Evolutionary conservation across 35 echinoderm and acorn worm genomes (phyloP).

Genomic region (Heliocidaris erythrogramma): DNA sequence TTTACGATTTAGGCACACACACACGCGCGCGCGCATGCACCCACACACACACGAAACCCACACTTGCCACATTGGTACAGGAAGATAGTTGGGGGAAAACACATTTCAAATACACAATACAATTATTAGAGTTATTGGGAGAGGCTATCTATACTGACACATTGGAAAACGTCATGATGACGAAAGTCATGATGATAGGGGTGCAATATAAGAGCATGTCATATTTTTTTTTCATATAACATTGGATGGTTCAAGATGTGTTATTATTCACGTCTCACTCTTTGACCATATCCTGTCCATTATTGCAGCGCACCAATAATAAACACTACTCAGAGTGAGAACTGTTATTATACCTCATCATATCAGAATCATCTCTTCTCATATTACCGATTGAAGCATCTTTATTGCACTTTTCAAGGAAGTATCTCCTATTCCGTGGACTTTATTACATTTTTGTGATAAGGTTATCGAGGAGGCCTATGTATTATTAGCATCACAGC

Average conservation of each 20-base stretch:
- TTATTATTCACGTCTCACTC: neutral
- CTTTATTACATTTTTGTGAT: neutral
- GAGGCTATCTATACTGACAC: too few relatives aligned
- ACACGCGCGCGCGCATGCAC: too few relatives aligned
- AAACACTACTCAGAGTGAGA: neutral
- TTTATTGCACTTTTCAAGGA: neutral
- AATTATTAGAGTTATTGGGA: too few relatives aligned
- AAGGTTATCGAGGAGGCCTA: neutral
- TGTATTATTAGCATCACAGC: neutral
- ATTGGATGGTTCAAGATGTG: neutral
- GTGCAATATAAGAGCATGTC: neutral
- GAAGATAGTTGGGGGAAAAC: too few relatives aligned
- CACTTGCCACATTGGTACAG: too few relatives aligned
- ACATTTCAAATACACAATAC: too few relatives aligned
- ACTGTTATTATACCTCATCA: neutral
- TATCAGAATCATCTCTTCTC: neutral
- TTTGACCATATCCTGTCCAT: neutral
- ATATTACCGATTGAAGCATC: neutral
- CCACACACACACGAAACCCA: too few relatives aligned
- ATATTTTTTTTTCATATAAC: neutral
- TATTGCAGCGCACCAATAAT: neutral
- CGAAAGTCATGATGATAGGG: too few relatives aligned
- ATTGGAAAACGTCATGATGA: too few relatives aligned
- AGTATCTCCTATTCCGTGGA: neutral
- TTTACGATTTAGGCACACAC: too few relatives aligned